These are phyloP conservation scores for Todiramphus chloris DNA, from an alignment of 2,113 vertebrate genomes.

Conservation along the genomic window DNA sequence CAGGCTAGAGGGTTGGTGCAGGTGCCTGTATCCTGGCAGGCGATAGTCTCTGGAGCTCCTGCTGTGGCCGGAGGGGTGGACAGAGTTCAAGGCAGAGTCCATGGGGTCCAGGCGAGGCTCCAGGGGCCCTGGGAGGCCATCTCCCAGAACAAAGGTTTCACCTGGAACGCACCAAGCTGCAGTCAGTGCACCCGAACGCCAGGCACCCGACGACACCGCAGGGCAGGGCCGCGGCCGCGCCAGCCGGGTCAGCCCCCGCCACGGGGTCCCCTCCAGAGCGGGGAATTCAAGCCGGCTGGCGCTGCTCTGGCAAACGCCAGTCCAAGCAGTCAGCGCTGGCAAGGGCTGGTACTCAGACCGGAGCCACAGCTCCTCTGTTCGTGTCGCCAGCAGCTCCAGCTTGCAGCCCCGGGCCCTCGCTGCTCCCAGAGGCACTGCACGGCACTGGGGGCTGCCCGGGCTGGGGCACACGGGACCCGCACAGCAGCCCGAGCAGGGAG, in stretches of 20 bases:
- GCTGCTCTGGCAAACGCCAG: not conserved
- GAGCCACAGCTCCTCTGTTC: not conserved
- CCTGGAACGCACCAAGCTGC: slow-evolving; percentile 74
- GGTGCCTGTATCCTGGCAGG: slow-evolving; percentile 76
- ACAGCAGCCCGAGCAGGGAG: not conserved
- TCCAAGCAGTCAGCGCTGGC: not conserved
- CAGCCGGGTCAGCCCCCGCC: not conserved
- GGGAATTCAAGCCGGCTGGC: not conserved
- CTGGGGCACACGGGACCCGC: not conserved
- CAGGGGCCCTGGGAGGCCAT: slow-evolving; percentile 70
- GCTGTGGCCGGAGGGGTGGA: slow-evolving; percentile 75
- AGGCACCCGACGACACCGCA: not conserved
- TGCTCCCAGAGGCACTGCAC: not conserved
- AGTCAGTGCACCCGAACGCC: slow-evolving; percentile 23
- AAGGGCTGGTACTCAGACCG: accelerated
- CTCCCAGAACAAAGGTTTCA: slow-evolving; percentile 84
- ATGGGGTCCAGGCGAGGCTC: slow-evolving; percentile 82
- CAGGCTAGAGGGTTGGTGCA: slow-evolving; percentile 79
- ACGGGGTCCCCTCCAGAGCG: not conserved
- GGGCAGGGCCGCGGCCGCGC: not conserved
- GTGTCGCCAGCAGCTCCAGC: not conserved
- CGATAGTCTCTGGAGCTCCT: slow-evolving; percentile 75
- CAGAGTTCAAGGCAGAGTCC: slow-evolving; percentile 83
- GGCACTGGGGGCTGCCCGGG: not conserved
- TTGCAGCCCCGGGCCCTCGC: not conserved